phyloP scores from a whole-genome alignment of 2,797 vertebrate genomes.

The Micromesistius poutassou region DNA sequence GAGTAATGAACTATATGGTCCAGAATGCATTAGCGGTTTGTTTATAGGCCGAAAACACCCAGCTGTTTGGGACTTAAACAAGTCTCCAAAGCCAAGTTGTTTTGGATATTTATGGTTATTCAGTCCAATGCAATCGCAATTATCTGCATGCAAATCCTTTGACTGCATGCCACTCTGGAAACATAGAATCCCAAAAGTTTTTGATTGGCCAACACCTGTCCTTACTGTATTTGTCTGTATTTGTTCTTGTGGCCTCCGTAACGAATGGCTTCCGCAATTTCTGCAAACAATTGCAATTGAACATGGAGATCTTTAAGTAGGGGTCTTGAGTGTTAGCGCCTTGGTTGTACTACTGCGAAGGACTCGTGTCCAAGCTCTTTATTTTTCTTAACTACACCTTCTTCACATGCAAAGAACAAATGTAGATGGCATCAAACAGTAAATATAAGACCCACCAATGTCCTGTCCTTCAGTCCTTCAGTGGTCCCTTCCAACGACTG shows the following conservation, averaged over 20 bases:
- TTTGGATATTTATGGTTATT: not conserved
- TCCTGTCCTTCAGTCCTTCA: constrained; percentile 53
- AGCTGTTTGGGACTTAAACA: constrained; percentile 9
- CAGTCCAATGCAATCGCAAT: not conserved
- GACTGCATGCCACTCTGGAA: not conserved
- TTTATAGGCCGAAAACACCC: constrained; percentile 1
- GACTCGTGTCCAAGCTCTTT: constrained; percentile 2
- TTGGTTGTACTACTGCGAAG: constrained; percentile 1
- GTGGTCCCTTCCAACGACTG: constrained; percentile 54
- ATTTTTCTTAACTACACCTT: constrained; percentile 23
- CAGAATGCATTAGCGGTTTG: constrained; percentile 1
- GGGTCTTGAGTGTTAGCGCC: not conserved
- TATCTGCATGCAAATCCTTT: not conserved
- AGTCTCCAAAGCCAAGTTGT: constrained; percentile 5
- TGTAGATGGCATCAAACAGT: constrained; percentile 45
- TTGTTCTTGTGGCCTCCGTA: not conserved
- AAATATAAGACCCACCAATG: constrained; percentile 49
- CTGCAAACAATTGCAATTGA: not conserved
- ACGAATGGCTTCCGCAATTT: not conserved
- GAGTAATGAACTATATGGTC: constrained; percentile 11
- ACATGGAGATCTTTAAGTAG: not conserved
- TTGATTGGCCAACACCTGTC: not conserved
- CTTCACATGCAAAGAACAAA: constrained; percentile 32
- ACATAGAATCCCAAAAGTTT: not conserved
- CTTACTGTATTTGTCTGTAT: not conserved